Evolutionary conservation across 2,113 vertebrate genomes (phyloP), one percentile per base, ranked within the genome.

Genomic region (Oriolus oriolus): DNA sequence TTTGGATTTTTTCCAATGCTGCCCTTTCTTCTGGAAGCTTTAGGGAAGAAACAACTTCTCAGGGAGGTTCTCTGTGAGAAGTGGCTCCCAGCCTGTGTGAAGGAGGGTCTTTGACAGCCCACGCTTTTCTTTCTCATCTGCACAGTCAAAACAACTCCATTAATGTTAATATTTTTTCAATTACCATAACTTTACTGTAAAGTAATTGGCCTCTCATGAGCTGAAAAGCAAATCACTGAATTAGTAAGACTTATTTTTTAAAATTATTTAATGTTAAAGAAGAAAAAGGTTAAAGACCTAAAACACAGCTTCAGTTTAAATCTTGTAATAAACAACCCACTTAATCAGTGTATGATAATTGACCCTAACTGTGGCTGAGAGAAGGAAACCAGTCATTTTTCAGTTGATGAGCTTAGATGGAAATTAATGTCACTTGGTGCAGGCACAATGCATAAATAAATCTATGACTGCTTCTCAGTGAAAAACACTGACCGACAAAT

Each of bases 301-400:
- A 85, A 90, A 77, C 28, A 16, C 39, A 59, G 17, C 52, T 87
- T 90, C 64, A 49, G 47, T 87, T 89, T 84, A 69, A 87, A 39
- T 75, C 65, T 64, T 68, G 21, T 30, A 28, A 80, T 82, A 85
- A 95, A 91, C 74, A 82, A 30, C 26, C 27, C 84, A 89, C 53
- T 93, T 84, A 85, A 94, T 95, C 81, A 83, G 54, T 56, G 26
- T 85, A 18, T 77, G 81, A 81, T 92, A 88, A 92, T 70, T 87
- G 87, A 80, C 54, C 26, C 45, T 83, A 71, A 73, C 75, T 70
- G 94, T 89, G 53, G 50, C 78, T 84, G 56, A 68, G 69, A 91
- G 56, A 84, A 78, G 59, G 66, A 76, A 94, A 93, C 77, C 77
- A 66, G 84, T 85, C 81, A 85, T 80, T 87, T 97, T 70, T 87